A percentile compares a stretch with the other conserved stretches of the same genome.
Conservation (phyloP, 2,113 vertebrate species). For the Atherinomorus stipes region DNA sequence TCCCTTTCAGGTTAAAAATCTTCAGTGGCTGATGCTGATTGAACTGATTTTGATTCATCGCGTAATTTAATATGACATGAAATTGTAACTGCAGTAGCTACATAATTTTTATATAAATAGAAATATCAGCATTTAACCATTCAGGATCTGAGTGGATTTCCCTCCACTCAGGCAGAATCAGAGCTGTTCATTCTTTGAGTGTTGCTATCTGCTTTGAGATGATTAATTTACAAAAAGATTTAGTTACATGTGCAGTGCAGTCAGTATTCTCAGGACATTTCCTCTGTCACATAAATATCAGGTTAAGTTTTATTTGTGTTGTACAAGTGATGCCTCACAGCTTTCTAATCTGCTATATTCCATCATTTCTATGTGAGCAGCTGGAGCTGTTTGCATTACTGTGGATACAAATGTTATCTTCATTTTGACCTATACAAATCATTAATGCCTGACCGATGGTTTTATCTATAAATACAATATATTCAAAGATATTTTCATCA, state of each 20-base stretch:
- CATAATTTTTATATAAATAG: constrained; percentile 12
- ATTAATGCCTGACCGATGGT: no score
- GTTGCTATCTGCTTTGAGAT: constrained; percentile 28
- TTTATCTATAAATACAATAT: no score
- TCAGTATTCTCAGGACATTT: neutral
- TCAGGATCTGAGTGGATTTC: constrained; percentile 8
- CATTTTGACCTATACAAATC: no score
- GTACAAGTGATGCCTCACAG: constrained; percentile 5
- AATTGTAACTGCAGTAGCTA: constrained; percentile 10
- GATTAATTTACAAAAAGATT: constrained; percentile 45
- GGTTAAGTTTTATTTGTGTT: constrained; percentile 48
- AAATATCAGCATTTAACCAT: constrained; percentile 1
- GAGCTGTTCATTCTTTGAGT: constrained; percentile 20
- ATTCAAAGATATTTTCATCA: no score
- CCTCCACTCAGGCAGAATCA: constrained; percentile 29
- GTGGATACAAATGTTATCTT: no score
- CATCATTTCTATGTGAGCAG: no score
- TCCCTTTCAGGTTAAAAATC: neutral
- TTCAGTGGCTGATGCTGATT: neutral
- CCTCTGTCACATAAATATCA: constrained; percentile 28
- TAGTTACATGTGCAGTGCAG: constrained; percentile 29
- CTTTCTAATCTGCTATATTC: no score
- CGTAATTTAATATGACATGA: constrained; percentile 41
- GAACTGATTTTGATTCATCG: constrained; percentile 21
- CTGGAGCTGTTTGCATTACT: no score